Base-by-base conservation (phyloP, 1,140 invertebrate species). In the Pseudoatta argentina region DNA sequence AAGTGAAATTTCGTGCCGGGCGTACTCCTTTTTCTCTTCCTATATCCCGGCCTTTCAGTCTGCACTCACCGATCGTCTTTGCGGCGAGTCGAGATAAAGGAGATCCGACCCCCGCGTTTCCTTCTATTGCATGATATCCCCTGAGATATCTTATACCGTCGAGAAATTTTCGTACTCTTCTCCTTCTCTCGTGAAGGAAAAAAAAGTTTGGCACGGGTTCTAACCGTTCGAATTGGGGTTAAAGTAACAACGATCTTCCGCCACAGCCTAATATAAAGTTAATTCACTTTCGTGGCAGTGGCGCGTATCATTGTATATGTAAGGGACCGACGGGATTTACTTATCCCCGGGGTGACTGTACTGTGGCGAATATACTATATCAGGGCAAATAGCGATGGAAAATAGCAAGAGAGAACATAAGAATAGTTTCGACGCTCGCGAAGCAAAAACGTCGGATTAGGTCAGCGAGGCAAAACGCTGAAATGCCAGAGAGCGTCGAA, bases 1-100 rank as follows among this genome's bases (percentile, higher is more conserved):
- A 91, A 91, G 89, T 91, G 89, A 91, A 91, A 91, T 91, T 91
- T 91, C 89, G 87, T 91, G 89, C 83, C 86, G 64, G 39, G 75
- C 59, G 73, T 27, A 63, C 61, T 73, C 66, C 21, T 61, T 87
- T 27, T 55, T 57, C 30, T 34, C 24, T n/a, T 61, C 55, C 55
- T 72, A 16, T 39, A 61, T 55, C 44, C 69, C 39, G 53, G 24
- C 64, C 82, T 75, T 83, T 83, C 79, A 83, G 39, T 64, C 66
- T 73, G 24, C 76, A 30, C 51, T 75, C 57, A 48, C 63, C 63
- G 71, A 48, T 69, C 82, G 67, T 88, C 82, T 87, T 77, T 85
- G 69, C 75, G 71, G 81, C 75, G 63, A 91, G 82, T 86, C 63
- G 83, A 91, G 90, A 91, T 91, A 91, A 91, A 91, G 79, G 76